Conservation (phyloP, 2,113 vertebrate species). For the Anser brachyrhynchus region DNA sequence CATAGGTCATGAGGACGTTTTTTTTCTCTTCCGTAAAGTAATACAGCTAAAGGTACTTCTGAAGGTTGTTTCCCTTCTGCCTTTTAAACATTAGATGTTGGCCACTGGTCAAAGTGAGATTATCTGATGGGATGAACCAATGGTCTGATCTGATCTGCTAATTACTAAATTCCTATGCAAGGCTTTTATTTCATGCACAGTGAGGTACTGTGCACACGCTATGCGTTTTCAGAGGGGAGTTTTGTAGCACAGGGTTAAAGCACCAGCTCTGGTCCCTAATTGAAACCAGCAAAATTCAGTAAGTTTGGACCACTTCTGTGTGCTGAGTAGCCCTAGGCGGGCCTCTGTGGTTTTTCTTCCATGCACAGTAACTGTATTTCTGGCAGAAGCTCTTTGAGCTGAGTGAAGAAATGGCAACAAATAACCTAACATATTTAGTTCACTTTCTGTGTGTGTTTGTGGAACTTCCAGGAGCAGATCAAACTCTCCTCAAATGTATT, state of each 20-base stretch:
- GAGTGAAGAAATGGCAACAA: constrained; percentile 9
- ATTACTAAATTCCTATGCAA: constrained; percentile 10
- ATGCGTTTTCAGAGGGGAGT: not conserved
- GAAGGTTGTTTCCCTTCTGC: constrained; percentile 47
- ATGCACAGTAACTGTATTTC: not conserved
- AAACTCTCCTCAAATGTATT: not conserved
- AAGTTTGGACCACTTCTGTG: not conserved
- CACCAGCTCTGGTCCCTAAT: constrained; percentile 17
- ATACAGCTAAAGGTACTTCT: constrained; percentile 4
- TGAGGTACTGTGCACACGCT: not conserved
- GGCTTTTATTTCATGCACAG: constrained; percentile 20
- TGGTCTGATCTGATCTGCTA: constrained; percentile 11
- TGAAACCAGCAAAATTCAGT: constrained; percentile 28
- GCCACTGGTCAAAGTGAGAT: constrained; percentile 26
- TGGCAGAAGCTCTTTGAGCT: not conserved
- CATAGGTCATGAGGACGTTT: not conserved
- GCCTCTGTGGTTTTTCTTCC: not conserved
- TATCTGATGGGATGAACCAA: constrained; percentile 50
- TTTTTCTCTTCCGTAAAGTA: not conserved
- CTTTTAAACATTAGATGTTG: constrained; percentile 22
- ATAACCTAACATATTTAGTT: not conserved
- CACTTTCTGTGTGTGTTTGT: not conserved
- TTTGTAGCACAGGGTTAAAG: not conserved
- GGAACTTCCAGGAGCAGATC: constrained; percentile 5
- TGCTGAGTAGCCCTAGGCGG: not conserved